phyloP scores from a whole-genome alignment of 2,113 vertebrate genomes.

The Sarotherodon lohbergeri region DNA sequence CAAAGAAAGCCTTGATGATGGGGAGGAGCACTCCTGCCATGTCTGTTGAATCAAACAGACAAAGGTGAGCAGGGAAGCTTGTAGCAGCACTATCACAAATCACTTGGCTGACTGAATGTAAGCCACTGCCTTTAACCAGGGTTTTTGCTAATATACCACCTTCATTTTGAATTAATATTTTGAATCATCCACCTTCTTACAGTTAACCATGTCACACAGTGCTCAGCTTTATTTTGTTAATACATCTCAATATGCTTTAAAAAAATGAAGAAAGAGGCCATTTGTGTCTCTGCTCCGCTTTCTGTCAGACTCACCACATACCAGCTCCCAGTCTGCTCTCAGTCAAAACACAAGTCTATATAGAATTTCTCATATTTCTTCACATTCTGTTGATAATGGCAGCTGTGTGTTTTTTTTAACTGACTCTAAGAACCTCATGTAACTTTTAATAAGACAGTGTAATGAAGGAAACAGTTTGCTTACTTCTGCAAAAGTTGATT shows the following conservation, averaged over 20 bases:
- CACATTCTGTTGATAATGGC: neutral
- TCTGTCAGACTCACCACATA: neutral
- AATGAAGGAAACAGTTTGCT: neutral
- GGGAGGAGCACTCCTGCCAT: neutral
- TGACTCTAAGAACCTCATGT: neutral
- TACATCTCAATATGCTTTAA: neutral
- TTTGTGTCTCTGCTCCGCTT: neutral
- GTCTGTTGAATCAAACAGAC: neutral
- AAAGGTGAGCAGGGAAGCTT: neutral
- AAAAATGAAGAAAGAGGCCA: rapidly evolving
- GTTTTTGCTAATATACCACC: neutral
- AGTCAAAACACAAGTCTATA: neutral
- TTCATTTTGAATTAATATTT: neutral
- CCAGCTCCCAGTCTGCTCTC: neutral
- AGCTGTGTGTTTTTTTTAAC: neutral
- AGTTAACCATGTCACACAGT: neutral
- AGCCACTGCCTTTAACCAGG: neutral
- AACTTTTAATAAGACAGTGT: neutral
- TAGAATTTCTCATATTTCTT: neutral
- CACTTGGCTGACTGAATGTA: neutral
- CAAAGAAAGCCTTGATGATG: neutral
- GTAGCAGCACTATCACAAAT: neutral
- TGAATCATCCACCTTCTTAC: neutral
- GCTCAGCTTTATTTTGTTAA: neutral
- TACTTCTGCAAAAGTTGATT: neutral